These are phyloP conservation scores for Pocillopora grandis DNA, from an alignment of 92 coral and sea anemone genomes.

Conservation along the genomic window DNA sequence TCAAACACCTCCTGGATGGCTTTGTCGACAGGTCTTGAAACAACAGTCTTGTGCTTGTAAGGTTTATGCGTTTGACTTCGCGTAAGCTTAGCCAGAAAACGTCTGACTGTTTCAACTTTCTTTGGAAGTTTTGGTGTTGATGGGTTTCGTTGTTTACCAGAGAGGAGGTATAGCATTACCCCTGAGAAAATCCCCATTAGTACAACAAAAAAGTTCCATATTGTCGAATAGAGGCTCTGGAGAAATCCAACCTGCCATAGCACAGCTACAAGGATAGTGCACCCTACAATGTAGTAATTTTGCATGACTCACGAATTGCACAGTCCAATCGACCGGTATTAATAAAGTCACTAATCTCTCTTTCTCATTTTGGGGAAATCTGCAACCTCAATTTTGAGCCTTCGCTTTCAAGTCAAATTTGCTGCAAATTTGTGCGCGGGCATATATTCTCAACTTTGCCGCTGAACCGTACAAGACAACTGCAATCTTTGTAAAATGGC, in stretches of 20 bases:
- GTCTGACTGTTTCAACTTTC: slow-evolving; percentile 68
- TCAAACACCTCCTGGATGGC: slow-evolving; percentile 95
- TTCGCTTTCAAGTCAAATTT: background rate
- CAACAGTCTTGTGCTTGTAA: slow-evolving; percentile 77
- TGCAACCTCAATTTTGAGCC: background rate
- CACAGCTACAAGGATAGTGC: slow-evolving; percentile 36
- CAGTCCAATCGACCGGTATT: background rate
- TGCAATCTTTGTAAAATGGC: background rate
- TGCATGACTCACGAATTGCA: slow-evolving; percentile 38
- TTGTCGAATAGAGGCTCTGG: slow-evolving; percentile 59
- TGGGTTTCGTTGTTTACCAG: slow-evolving; percentile 83
- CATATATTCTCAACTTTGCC: background rate
- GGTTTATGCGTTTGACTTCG: slow-evolving; percentile 69
- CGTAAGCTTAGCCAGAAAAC: slow-evolving; percentile 76
- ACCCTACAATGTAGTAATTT: slow-evolving; percentile 53
- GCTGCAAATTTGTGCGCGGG: background rate
- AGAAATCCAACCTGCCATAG: slow-evolving; percentile 88
- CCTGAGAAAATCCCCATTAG: slow-evolving; percentile 86
- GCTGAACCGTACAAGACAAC: background rate
- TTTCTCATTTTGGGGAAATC: background rate
- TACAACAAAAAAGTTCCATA: slow-evolving; percentile 62
- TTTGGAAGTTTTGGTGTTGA: slow-evolving; percentile 66
- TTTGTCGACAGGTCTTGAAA: slow-evolving; percentile 90
- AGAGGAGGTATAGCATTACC: slow-evolving; percentile 67
- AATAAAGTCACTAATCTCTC: background rate